phyloP scores from a whole-genome alignment of 2,888 invertebrate species.

The Odontocolon sp. region DNA sequence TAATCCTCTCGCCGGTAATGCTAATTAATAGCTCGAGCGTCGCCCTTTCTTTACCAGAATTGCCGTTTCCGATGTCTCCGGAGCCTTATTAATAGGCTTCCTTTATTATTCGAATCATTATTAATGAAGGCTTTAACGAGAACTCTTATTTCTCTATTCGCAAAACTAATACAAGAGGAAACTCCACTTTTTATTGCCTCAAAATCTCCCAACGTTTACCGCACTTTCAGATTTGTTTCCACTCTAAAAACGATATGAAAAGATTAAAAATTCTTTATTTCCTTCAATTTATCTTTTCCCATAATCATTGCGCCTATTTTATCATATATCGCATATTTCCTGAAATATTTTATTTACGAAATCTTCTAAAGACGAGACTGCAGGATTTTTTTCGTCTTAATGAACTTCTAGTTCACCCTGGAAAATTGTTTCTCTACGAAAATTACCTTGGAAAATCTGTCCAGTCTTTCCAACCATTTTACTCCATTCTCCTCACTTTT shows the following conservation, averaged over 20 bases:
- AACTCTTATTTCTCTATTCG: neutral
- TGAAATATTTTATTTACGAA: no score
- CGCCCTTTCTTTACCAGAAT: neutral
- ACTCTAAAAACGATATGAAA: no score
- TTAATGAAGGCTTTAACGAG: neutral
- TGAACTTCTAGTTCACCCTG: constrained; percentile 5
- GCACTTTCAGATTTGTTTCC: no score
- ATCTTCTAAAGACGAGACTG: neutral
- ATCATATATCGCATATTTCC: no score
- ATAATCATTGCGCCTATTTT: no score
- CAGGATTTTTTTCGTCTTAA: neutral
- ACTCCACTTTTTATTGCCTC: neutral
- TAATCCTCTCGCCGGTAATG: constrained; percentile 30
- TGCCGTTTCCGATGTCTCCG: neutral
- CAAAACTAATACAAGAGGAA: neutral
- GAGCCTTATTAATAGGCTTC: constrained; percentile 6
- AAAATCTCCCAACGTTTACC: no score
- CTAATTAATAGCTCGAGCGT: constrained; percentile 29
- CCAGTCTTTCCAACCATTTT: neutral
- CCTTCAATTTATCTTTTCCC: no score
- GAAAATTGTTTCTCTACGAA: constrained; percentile 15
- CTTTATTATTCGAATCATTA: neutral
- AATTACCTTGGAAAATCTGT: neutral
- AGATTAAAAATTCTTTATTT: no score
- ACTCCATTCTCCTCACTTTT: constrained; percentile 2